Base-by-base conservation (phyloP, 2,797 vertebrate species). In the Hafferia zeledoni region DNA sequence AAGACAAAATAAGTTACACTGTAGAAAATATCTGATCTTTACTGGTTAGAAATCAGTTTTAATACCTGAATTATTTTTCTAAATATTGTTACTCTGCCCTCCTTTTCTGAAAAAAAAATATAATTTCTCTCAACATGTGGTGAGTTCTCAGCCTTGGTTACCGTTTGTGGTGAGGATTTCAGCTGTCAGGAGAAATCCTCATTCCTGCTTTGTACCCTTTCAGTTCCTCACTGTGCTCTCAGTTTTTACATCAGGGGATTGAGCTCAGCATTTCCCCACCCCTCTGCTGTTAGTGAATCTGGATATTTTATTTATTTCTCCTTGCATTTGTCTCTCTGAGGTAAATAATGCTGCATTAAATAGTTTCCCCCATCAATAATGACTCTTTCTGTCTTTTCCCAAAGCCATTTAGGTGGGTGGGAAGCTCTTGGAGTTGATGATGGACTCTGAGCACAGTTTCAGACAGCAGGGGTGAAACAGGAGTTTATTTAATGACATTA, bases 141-240 rank as follows among this genome's bases (percentile, higher is more conserved):
- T 50, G 30, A 30, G 20, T 80, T 61, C 63, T 80, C 1, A 2
- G 31, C 59, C 31, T 67, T 47, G 11, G 11, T 27, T 24, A 16
- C 15, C 6, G 14, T 33, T 27, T 17, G 33, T 39, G 31, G 39
- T 25, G 37, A 44, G 37, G n/a, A 47, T 37, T 87, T 80, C 39
- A 19, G 56, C 7, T 59, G 56, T 47, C 1, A 5, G n/a, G 68
- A 87, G 31, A 33, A 30, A 31, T 39, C 65, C 28, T 0, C 0
- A 11, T 68, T 77, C 24, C 56, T 27, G 24, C 24, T 59, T 23
- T 59, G 31, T 33, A 47, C 61, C 44, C 31, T 52, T 47, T 39
- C 49, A 39, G 1, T 33, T 87, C 52, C 47, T 56, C 7, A 13
- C 0, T 0, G 39, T 63, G 22, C 9, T 30, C 28, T 2, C 5